phyloP scores from a whole-genome alignment of 2,888 invertebrate species.

The Acholoe squamosa region DNA sequence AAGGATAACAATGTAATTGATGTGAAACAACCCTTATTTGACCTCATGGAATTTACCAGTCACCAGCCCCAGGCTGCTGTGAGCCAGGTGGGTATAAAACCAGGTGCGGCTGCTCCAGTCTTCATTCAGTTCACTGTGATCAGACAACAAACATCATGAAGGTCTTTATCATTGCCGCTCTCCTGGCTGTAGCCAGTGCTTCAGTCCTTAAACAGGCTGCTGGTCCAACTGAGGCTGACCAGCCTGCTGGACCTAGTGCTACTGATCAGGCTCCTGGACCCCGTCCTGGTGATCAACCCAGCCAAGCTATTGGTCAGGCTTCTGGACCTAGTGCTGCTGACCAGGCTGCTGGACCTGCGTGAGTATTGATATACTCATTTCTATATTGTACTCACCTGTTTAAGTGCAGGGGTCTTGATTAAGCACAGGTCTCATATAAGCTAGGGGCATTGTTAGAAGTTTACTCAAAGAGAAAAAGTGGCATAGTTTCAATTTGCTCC shows the following conservation, averaged over 20 bases:
- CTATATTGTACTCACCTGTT: too few species aligned
- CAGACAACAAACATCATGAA: conserved; percentile 14
- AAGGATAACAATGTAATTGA: too few species aligned
- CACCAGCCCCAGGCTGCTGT: not conserved
- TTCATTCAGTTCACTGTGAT: too few species aligned
- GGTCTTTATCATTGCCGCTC: not conserved
- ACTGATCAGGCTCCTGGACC: not conserved
- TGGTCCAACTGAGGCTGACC: not conserved
- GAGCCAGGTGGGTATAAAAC: too few species aligned
- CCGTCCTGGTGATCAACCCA: not conserved
- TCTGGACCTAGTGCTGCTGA: not conserved
- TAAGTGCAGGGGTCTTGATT: too few species aligned
- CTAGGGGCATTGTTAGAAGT: too few species aligned
- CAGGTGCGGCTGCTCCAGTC: too few species aligned
- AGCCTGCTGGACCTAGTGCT: conserved; percentile 4
- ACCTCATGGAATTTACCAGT: not conserved
- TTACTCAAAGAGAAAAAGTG: too few species aligned
- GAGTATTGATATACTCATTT: too few species aligned
- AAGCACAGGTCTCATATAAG: too few species aligned
- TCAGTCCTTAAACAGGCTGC: not conserved
- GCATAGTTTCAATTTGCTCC: too few species aligned
- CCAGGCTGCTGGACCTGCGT: not conserved
- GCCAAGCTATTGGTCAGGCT: not conserved
- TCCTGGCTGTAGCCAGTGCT: not conserved
- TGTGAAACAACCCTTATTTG: not conserved